Percentiles rank a stretch among this genome's conserved stretches.
Evolutionary conservation across 2,797 vertebrate species (phyloP).

Genomic region (Choloepus didactylus): DNA sequence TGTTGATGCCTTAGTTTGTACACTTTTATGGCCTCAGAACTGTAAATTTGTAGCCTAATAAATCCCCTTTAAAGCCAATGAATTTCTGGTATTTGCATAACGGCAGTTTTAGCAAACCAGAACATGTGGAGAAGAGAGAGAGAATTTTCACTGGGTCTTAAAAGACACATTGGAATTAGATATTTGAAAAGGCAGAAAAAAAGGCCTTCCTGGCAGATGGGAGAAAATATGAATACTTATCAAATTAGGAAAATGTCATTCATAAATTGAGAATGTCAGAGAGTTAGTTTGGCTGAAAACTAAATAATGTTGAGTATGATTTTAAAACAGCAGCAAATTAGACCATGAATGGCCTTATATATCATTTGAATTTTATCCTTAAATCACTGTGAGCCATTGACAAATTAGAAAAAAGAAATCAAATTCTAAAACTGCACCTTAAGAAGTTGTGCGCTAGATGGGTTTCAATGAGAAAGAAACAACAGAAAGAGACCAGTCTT

Average conservation of each 20-base stretch:
- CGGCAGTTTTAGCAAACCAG: too few relatives aligned
- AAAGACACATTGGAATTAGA: not conserved
- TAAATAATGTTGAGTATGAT: not conserved
- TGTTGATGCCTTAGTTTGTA: too few relatives aligned
- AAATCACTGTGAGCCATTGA: not conserved
- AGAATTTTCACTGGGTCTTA: not conserved
- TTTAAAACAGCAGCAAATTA: not conserved
- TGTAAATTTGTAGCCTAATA: too few relatives aligned
- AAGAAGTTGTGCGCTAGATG: not conserved
- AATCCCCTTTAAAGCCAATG: too few relatives aligned
- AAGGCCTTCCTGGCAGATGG: not conserved
- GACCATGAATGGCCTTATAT: not conserved
- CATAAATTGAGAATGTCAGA: constrained; percentile 40
- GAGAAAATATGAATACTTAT: not conserved
- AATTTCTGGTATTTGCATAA: too few relatives aligned
- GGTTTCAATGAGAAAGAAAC: not conserved
- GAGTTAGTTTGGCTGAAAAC: constrained; percentile 51
- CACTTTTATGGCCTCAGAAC: too few relatives aligned
- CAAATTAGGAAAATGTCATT: constrained; percentile 61
- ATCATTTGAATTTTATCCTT: constrained; percentile 10
- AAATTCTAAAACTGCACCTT: not conserved
- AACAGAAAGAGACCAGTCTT: constrained; percentile 37
- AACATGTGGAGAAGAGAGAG: not conserved
- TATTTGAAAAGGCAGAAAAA: constrained; percentile 14
- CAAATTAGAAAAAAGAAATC: constrained; percentile 41